A percentile compares a stretch with the other conserved stretches of the same genome.
These are phyloP conservation scores for Elanoides forficatus DNA, from an alignment of 2,113 vertebrate genomes.

Conservation along the genomic window DNA sequence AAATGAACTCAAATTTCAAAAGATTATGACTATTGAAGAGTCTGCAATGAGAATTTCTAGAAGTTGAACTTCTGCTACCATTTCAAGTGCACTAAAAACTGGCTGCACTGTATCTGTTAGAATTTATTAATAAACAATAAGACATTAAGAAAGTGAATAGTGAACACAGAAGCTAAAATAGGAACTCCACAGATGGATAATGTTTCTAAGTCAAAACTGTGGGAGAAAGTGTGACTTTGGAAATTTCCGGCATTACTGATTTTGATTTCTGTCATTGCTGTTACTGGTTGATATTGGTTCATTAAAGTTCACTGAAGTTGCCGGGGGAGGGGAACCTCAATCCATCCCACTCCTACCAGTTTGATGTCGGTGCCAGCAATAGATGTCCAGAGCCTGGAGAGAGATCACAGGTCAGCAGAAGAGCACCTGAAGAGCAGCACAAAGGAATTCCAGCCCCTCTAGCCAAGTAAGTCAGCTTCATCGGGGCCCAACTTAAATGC, in stretches of 20 bases:
- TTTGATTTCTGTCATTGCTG: neutral
- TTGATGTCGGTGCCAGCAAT: no score
- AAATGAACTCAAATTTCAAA: neutral
- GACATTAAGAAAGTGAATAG: neutral
- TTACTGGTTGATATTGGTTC: neutral
- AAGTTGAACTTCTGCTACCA: neutral
- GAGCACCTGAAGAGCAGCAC: no score
- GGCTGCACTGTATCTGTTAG: neutral
- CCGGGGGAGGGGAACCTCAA: no score
- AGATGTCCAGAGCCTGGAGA: no score
- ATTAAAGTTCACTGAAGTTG: neutral
- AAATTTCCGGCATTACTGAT: neutral
- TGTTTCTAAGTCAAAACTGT: neutral
- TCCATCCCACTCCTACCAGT: no score
- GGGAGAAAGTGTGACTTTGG: neutral
- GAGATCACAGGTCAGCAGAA: no score
- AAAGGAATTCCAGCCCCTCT: no score
- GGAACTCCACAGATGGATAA: neutral
- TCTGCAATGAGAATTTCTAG: neutral
- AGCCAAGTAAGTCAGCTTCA: no score
- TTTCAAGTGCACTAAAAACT: neutral
- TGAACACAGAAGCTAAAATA: neutral
- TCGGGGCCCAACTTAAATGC: no score
- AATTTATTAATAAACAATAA: neutral
- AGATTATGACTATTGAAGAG: neutral